These are phyloP conservation scores for Cataglyphis rosenhaueri DNA, from an alignment of 2,888 invertebrate species.

Conservation along the genomic window DNA sequence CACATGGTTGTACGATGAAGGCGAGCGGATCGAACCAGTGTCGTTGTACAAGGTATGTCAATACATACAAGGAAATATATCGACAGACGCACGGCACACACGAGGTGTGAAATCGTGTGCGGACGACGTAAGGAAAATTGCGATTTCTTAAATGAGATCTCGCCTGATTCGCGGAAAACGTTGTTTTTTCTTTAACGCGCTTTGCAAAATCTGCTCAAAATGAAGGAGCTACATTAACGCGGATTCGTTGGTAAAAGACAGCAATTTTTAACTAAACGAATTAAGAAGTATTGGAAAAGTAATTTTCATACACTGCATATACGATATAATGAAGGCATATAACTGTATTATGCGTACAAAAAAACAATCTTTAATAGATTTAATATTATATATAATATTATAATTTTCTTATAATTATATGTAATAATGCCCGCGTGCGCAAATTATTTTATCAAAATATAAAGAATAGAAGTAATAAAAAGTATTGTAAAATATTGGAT, in stretches of 20 bases:
- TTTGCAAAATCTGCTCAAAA: background rate
- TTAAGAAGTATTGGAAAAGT: constrained; percentile 25
- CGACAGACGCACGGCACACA: constrained; percentile 22
- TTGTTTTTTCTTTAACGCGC: constrained; percentile 5
- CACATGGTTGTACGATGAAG: constrained; percentile 44
- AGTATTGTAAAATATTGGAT: background rate
- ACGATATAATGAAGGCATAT: background rate
- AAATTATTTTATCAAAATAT: background rate
- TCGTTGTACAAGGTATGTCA: constrained; percentile 43
- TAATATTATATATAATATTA: background rate
- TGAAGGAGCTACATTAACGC: background rate
- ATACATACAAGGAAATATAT: constrained; percentile 33
- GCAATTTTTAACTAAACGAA: constrained; percentile 63
- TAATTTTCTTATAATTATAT: background rate
- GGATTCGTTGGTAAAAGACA: background rate
- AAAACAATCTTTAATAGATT: background rate
- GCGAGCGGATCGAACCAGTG: constrained; percentile 26
- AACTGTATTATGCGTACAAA: background rate
- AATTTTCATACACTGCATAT: background rate
- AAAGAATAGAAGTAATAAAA: background rate
- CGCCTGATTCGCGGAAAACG: background rate
- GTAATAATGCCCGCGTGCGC: background rate
- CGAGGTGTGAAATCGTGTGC: constrained; percentile 17
- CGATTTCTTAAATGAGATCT: constrained; percentile 50
- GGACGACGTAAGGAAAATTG: constrained; percentile 48